These are phyloP conservation scores for Pithys albifrons DNA, from an alignment of 2,113 vertebrate genomes.

Conservation along the genomic window DNA sequence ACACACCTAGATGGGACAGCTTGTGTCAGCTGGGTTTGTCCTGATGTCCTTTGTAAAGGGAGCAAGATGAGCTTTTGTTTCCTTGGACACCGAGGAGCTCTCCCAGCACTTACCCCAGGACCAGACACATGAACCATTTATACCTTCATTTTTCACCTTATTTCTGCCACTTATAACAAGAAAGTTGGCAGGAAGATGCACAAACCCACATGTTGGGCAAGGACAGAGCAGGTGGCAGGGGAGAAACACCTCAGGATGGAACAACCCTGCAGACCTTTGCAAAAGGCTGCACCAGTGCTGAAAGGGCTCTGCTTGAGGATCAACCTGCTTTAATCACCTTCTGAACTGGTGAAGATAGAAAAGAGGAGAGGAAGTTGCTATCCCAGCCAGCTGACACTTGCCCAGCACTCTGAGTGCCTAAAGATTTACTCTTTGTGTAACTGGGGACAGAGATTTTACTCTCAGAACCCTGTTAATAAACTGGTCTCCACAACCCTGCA, in stretches of 20 bases:
- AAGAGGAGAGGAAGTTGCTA: neutral
- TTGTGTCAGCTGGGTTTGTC: neutral
- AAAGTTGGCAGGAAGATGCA: neutral
- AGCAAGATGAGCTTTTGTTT: neutral
- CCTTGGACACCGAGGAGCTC: neutral
- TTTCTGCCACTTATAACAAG: neutral
- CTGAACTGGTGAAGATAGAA: neutral
- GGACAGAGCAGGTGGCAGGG: neutral
- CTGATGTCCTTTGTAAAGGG: neutral
- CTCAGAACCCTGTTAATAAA: neutral
- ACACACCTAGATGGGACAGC: neutral
- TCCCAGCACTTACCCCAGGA: neutral
- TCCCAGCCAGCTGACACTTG: neutral
- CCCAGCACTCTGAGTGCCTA: neutral
- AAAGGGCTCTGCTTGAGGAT: neutral
- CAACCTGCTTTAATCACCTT: neutral
- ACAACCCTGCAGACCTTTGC: neutral
- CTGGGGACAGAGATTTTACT: neutral
- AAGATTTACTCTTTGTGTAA: neutral
- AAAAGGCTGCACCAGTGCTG: neutral
- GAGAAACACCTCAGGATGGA: neutral
- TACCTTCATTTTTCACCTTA: neutral
- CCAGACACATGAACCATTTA: neutral
- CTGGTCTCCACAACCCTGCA: neutral
- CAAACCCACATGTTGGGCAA: neutral